These are phyloP conservation scores for Bimastos eiseni DNA, from an alignment of 2,888 invertebrate species.

Conservation along the genomic window DNA sequence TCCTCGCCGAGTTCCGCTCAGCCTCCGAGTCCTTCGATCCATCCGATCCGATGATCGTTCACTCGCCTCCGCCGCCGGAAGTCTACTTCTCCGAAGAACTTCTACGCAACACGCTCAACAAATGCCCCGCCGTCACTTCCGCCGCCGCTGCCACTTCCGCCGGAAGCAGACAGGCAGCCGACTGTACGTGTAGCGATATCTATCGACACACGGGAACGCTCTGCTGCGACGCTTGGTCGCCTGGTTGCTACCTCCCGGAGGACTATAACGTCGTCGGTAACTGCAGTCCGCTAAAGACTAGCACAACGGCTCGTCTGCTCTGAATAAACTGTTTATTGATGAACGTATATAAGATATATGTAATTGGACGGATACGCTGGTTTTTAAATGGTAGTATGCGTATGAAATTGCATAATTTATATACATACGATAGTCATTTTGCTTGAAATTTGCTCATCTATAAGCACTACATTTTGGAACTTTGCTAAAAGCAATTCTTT, in stretches of 20 bases:
- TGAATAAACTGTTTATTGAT: neutral
- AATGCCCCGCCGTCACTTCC: neutral
- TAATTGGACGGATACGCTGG: neutral
- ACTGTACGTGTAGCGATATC: constrained; percentile 9
- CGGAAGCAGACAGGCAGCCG: neutral
- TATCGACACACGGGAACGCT: neutral
- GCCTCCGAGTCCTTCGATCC: constrained; percentile 14
- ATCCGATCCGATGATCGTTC: constrained; percentile 16
- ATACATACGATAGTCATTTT: neutral
- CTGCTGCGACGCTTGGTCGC: constrained; percentile 1
- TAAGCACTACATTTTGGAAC: neutral
- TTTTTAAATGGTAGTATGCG: neutral
- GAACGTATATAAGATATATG: neutral
- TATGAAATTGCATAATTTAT: neutral
- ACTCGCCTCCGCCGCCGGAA: neutral
- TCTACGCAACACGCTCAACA: constrained; percentile 20
- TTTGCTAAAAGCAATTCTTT: constrained; percentile 1
- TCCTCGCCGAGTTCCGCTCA: neutral
- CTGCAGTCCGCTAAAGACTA: neutral
- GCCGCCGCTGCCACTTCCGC: neutral
- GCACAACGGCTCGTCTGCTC: neutral
- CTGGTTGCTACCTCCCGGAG: constrained; percentile 19
- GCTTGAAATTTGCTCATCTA: constrained; percentile 2
- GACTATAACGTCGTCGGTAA: constrained; percentile 4
- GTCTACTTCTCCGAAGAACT: constrained; percentile 22